Evolutionary conservation across 2,113 vertebrate genomes (phyloP).

Genomic region (Odocoileus virginianus): DNA sequence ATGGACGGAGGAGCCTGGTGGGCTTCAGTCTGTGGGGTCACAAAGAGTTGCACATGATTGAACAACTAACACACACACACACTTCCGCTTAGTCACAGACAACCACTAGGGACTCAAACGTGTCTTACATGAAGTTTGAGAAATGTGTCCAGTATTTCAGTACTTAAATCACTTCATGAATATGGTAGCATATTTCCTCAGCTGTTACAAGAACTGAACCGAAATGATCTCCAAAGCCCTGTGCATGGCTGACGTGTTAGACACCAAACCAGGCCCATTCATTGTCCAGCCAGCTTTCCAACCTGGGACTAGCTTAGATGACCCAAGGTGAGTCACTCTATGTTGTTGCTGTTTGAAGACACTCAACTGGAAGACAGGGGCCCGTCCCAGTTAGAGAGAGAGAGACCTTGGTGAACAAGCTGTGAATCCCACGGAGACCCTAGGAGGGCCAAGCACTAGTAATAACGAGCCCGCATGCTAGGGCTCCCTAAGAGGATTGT

Average conservation of each 20-base stretch:
- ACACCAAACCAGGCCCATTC: background rate
- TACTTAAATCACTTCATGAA: background rate
- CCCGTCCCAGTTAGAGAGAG: background rate
- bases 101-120: background rate
- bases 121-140: background rate
- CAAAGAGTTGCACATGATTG: background rate
- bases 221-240: background rate
- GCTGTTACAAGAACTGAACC: background rate
- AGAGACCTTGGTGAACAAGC: rapidly evolving
- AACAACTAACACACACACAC: rapidly evolving
- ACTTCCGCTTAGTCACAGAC: background rate
- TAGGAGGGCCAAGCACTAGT: rapidly evolving
- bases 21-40: background rate
- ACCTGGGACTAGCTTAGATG: background rate
- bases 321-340: background rate
- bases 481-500: background rate
- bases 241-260: background rate
- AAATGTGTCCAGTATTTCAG: background rate
- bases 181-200: background rate
- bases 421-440: background rate
- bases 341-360: background rate
- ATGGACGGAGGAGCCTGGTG: background rate
- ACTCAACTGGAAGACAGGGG: background rate
- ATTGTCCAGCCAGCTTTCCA: background rate
- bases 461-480: too few relatives aligned